phyloP scores from a whole-genome alignment of 2,797 vertebrate species.

The Molothrus aeneus region DNA sequence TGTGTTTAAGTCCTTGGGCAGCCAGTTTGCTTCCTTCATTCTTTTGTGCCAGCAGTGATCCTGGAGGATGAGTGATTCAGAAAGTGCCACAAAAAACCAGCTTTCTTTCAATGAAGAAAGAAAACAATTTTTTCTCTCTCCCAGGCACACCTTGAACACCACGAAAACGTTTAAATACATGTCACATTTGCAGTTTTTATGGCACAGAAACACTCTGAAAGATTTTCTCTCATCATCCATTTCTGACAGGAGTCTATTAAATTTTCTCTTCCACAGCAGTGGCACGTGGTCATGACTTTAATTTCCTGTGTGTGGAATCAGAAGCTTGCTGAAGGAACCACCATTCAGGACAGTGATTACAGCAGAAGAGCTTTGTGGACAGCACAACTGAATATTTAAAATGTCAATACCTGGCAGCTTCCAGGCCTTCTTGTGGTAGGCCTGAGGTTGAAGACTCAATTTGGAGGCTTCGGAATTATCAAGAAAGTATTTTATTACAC shows the following conservation, averaged over 20 bases:
- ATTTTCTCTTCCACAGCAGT: background rate
- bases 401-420: background rate
- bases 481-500: background rate
- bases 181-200: background rate
- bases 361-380: background rate
- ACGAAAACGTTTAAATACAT: background rate
- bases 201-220: background rate
- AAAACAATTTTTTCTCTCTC: background rate
- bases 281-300: background rate
- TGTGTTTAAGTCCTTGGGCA: too few relatives aligned
- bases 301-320: background rate
- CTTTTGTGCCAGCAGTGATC: too few relatives aligned
- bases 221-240: background rate
- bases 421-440: background rate
- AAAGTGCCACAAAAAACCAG: too few relatives aligned
- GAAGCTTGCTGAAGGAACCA: background rate
- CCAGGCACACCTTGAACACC: background rate
- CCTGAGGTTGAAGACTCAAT: background rate
- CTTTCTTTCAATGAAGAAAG: background rate
- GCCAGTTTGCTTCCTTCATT: too few relatives aligned
- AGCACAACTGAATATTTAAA: background rate
- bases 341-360: background rate
- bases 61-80: too few relatives aligned
- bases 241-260: background rate
- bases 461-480: background rate